Evolutionary conservation across 2,113 vertebrate species (phyloP).

Genomic region (Brienomyrus longianalis): DNA sequence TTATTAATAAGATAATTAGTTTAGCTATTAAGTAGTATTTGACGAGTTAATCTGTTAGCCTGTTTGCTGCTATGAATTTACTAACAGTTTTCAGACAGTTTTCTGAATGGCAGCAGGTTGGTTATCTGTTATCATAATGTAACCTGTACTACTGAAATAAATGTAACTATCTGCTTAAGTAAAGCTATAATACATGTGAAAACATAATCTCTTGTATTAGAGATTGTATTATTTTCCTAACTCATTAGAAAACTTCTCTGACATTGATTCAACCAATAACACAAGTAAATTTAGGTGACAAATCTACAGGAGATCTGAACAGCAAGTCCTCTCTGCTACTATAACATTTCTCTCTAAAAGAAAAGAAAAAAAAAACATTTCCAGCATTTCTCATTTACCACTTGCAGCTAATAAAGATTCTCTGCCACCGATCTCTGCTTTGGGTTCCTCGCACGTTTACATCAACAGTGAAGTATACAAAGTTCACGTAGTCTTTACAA

Average conservation of each 20-base stretch:
- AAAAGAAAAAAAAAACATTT: background rate
- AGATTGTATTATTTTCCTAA: background rate
- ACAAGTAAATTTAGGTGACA: background rate
- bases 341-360: background rate
- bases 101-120: background rate
- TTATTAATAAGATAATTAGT: background rate
- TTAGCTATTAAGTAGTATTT: slow-evolving; percentile 2
- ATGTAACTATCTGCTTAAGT: background rate
- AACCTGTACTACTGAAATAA: background rate
- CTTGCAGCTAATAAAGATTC: background rate
- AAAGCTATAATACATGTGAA: background rate
- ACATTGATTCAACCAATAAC: background rate
- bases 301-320: background rate
- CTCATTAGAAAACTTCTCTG: background rate
- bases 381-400: background rate
- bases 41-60: background rate
- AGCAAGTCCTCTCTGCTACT: background rate
- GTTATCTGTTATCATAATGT: background rate
- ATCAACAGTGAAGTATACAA: background rate
- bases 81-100: background rate
- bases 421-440: background rate
- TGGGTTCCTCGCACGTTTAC: background rate
- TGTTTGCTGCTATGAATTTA: background rate
- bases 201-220: background rate
- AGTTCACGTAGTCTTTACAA: background rate